Evolutionary conservation across 2,797 vertebrate species (phyloP).

Genomic region (Gallirallus australis): DNA sequence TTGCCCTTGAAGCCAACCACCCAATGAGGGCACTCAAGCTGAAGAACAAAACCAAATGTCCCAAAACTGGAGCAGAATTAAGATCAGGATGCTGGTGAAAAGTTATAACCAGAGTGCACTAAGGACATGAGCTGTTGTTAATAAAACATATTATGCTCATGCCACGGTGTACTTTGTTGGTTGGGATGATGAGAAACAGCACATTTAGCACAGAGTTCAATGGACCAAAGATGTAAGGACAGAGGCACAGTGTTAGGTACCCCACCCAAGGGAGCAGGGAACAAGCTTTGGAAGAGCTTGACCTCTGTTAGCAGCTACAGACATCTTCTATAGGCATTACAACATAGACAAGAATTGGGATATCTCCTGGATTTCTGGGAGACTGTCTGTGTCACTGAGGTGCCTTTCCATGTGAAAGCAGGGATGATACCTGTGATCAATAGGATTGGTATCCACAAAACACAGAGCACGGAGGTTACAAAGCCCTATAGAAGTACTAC

Average conservation of each 20-base stretch:
- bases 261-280: not conserved
- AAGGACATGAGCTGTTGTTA: not conserved
- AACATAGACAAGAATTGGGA: not conserved
- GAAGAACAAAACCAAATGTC: not conserved
- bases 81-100: not conserved
- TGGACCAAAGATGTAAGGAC: not conserved
- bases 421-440: not conserved
- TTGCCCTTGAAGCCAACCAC: not conserved
- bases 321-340: not conserved
- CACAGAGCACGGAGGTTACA: not conserved
- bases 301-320: not conserved
- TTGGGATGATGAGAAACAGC: not conserved
- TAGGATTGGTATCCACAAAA: not conserved
- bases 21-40: not conserved
- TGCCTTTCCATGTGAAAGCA: not conserved
- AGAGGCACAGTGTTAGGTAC: not conserved
- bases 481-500: not conserved
- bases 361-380: not conserved
- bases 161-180: not conserved
- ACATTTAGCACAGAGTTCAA: not conserved
- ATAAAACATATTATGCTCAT: not conserved
- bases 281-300: not conserved
- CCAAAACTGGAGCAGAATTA: not conserved
- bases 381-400: not conserved
- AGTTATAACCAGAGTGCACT: not conserved